Conservation (phyloP, 1,140 invertebrate species). For the Trichomalopsis sarcophagae region DNA sequence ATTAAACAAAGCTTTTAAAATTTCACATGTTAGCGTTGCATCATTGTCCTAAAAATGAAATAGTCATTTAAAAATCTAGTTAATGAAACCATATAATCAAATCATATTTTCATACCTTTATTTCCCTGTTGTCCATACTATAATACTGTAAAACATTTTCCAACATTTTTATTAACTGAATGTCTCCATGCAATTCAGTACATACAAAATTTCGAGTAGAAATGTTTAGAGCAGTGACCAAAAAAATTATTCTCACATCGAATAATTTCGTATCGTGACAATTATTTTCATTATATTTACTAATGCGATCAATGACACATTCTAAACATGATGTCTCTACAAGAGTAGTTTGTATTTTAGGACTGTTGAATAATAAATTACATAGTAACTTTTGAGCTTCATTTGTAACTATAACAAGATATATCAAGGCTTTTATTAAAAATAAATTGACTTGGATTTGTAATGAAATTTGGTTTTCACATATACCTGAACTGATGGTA, state of each 20-base stretch:
- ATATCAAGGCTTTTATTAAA: slow-evolving; percentile 66
- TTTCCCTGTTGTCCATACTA: slow-evolving; percentile 62
- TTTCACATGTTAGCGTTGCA: slow-evolving; percentile 85
- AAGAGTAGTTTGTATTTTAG: slow-evolving; percentile 81
- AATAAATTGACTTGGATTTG: slow-evolving; percentile 20
- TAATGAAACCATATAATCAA: slow-evolving; percentile 41
- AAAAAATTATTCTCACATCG: slow-evolving; percentile 91
- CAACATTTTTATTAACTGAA: slow-evolving; percentile 86
- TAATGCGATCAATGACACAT: slow-evolving; percentile 84
- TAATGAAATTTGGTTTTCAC: slow-evolving; percentile 7
- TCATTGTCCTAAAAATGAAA: slow-evolving; percentile 78
- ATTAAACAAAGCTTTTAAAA: slow-evolving; percentile 94
- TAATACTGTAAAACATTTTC: slow-evolving; percentile 79
- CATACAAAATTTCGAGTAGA: slow-evolving; percentile 83
- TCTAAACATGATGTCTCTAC: slow-evolving; percentile 83
- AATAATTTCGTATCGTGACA: slow-evolving; percentile 87
- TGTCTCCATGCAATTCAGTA: slow-evolving; percentile 87
- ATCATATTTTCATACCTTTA: slow-evolving; percentile 46
- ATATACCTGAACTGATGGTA: slow-evolving; percentile 29
- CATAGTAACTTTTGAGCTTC: slow-evolving; percentile 93
- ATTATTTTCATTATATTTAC: slow-evolving; percentile 77
- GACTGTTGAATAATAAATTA: slow-evolving; percentile 91
- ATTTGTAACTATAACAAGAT: slow-evolving; percentile 76
- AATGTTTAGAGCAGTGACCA: slow-evolving; percentile 88
- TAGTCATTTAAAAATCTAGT: slow-evolving; percentile 24